A percentile compares a stretch with the other conserved stretches of the same genome.
Evolutionary conservation across 2,113 vertebrate species (phyloP).

Genomic region (Sphaerodactylus townsendi): DNA sequence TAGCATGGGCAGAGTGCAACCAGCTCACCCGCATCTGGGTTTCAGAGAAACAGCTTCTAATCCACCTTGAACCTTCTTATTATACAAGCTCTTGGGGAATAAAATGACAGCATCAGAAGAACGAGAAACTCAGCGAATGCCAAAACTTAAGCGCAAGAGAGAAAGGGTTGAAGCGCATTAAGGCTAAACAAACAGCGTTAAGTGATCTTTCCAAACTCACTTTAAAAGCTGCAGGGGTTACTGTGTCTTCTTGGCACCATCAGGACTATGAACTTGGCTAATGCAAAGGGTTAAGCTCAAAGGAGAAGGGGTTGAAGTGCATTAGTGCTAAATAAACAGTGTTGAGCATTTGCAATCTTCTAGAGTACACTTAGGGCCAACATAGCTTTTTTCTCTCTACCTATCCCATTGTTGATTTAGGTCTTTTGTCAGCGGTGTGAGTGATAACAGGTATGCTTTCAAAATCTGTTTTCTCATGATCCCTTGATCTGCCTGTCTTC

Average conservation of each 20-base stretch:
- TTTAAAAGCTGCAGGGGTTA: no score
- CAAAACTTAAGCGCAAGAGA: no score
- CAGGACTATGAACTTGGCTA: neutral
- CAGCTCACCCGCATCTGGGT: neutral
- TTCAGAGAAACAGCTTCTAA: neutral
- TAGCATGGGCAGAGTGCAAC: neutral
- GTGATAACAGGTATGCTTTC: conserved; percentile 12
- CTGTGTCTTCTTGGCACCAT: no score
- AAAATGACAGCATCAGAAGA: neutral
- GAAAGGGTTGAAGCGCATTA: no score
- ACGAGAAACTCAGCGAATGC: no score
- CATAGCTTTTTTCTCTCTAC: neutral
- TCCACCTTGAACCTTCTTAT: neutral
- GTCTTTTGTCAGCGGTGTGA: conserved; percentile 4
- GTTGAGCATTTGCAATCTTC: neutral
- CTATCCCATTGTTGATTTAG: conserved; percentile 17
- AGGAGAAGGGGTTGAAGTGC: neutral
- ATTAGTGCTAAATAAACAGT: conserved; percentile 15
- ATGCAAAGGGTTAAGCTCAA: neutral
- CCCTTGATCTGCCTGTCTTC: neutral
- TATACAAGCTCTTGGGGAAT: neutral
- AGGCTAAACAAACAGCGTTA: no score
- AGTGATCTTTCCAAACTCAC: no score
- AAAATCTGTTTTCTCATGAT: conserved; percentile 3
- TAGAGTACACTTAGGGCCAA: neutral